These are phyloP conservation scores for Dryobota labecula DNA, from an alignment of 2,888 invertebrate species.

Conservation along the genomic window DNA sequence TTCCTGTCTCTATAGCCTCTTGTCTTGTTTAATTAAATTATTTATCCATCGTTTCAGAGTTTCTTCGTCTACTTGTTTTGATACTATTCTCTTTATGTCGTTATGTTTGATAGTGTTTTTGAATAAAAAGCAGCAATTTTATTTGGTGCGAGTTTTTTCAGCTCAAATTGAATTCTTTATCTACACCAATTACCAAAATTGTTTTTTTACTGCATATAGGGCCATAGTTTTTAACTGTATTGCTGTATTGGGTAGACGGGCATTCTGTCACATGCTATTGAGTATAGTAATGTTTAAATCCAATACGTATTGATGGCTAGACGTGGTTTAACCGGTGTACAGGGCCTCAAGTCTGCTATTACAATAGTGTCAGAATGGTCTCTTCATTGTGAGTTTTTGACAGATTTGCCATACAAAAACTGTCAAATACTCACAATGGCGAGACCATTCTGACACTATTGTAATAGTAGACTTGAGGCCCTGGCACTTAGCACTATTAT, in stretches of 20 bases:
- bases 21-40: too few relatives aligned
- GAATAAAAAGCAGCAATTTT: background rate
- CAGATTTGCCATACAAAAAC: too few relatives aligned
- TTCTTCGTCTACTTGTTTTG: background rate
- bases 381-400: too few relatives aligned
- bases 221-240: slow-evolving; percentile 32
- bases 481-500: slow-evolving; percentile 46
- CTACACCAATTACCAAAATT: slow-evolving; percentile 18
- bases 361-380: too few relatives aligned
- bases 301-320: slow-evolving; percentile 10
- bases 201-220: slow-evolving; percentile 43
- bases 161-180: slow-evolving; percentile 28
- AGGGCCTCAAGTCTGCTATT: too few relatives aligned
- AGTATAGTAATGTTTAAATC: slow-evolving; percentile 27
- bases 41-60: background rate
- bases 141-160: background rate
- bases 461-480: too few relatives aligned
- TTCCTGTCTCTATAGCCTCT: background rate
- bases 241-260: background rate
- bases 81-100: background rate
- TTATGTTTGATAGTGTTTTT: background rate
- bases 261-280: slow-evolving; percentile 27
- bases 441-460: too few relatives aligned
- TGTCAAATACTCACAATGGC: too few relatives aligned
- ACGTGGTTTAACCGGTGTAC: slow-evolving; percentile 42